Conservation (phyloP, 2,888 invertebrate species). For the Margaritifera margaritifera region DNA sequence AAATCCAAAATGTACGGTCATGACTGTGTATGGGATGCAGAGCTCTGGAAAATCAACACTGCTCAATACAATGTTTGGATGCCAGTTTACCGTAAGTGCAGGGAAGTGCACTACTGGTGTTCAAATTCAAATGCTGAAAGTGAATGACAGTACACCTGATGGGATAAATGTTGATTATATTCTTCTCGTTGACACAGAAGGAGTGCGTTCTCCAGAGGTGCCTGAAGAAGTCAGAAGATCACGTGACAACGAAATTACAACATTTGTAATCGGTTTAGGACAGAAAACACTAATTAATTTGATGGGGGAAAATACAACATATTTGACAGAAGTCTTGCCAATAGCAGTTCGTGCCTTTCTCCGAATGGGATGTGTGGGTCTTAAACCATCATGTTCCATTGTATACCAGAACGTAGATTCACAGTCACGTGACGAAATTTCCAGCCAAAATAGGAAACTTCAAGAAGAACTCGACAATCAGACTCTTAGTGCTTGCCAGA, state of each 20-base stretch:
- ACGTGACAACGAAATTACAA: constrained; percentile 12
- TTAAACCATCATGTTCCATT: constrained; percentile 6
- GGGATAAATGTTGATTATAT: constrained; percentile 8
- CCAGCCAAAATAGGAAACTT: too few species aligned
- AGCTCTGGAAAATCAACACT: constrained; percentile 17
- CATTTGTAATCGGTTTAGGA: constrained; percentile 9
- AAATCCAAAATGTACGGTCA: too few species aligned
- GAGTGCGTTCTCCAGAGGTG: constrained; percentile 10
- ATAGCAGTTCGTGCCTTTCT: constrained; percentile 5
- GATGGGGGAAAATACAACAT: constrained; percentile 4
- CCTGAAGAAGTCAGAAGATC: neutral
- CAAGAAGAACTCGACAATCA: too few species aligned
- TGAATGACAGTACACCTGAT: neutral
- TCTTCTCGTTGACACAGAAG: constrained; percentile 18
- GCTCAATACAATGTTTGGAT: constrained; percentile 14
- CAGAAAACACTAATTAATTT: constrained; percentile 8
- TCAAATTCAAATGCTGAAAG: constrained; percentile 8
- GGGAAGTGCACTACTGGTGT: constrained; percentile 15
- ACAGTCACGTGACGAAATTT: too few species aligned
- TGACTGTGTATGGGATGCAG: constrained; percentile 15
- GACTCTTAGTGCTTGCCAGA: neutral
- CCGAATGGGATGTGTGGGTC: neutral
- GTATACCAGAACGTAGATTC: constrained; percentile 14
- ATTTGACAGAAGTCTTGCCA: constrained; percentile 8
- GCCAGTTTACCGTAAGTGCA: constrained; percentile 10